Base-by-base conservation (phyloP, 2,888 invertebrate species). In the Troides helena region DNA sequence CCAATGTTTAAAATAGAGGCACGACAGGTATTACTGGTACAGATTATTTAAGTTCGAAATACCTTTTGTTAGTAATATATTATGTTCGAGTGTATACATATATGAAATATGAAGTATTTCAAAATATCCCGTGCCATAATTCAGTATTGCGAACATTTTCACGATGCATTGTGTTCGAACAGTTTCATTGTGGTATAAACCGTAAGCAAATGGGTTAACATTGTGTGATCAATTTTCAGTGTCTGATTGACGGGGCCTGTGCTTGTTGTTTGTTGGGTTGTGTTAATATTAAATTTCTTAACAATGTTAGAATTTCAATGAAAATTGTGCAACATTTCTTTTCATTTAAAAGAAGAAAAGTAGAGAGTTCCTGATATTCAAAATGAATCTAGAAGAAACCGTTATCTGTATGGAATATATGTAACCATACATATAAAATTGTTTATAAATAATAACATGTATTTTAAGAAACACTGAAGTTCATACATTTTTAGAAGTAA, bases 151-250 rank as follows among this genome's bases (percentile, higher is more conserved):
- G 25, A 63, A 36, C 3, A 23, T 30, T 18, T 30, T 36, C 10
- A 59, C 18, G 59, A 64, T 58, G 64, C 59, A 64, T 53, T 64
- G 68, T 68, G n/a, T 53, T 68, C 39, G 62, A 67, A 23, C 23
- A 62, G 53, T 67, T 62, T 62, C 36, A 62, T 62, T 67, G 62
- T 62, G 23, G 43, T n/a, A n/a, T 43, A 46, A 17, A 57, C 23
- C 21, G 23, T 46, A 63, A 57, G 46, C 43, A 23, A 43, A 63
- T 10, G 21, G 39, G 17, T 50, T 58, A 39, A 46, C 43, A 14
- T 68, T 64, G 64, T 68, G 14, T 62, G 57, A 57, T 68, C 58
- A 57, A 50, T 53, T 46, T 36, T 50, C 59, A 64, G 56, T 66
- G 30, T 61, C 25, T 53, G 67, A 60, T 53, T 64, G 63, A 68